Evolutionary conservation across 2,113 vertebrate genomes (phyloP).

Genomic region (Sialia sialis): DNA sequence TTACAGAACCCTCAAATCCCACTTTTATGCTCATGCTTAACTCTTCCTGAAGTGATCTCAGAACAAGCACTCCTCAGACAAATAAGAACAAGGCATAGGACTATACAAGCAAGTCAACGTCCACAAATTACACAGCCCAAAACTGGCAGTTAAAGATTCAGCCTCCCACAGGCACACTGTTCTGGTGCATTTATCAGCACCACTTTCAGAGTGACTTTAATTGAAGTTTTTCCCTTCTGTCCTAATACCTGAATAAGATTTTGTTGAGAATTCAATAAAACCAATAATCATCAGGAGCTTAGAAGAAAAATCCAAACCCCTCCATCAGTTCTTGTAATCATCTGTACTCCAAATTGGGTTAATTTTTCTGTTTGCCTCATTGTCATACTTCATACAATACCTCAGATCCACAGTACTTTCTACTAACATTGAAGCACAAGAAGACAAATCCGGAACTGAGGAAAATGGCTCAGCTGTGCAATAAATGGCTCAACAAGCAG

Average conservation of each 20-base stretch:
- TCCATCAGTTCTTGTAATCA: background rate
- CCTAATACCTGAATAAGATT: background rate
- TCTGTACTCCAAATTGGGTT: background rate
- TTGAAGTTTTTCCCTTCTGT: background rate
- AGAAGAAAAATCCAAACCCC: background rate
- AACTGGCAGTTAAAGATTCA: background rate
- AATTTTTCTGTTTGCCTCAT: background rate
- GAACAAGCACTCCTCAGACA: background rate
- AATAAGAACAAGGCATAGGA: background rate
- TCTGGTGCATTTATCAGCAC: background rate
- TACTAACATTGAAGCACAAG: background rate
- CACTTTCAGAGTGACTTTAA: background rate
- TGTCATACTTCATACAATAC: background rate
- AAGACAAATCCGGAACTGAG: background rate
- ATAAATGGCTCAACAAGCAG: background rate
- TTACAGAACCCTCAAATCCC: background rate
- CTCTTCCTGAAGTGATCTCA: background rate
- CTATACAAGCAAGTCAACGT: background rate
- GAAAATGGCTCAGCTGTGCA: background rate
- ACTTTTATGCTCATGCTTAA: background rate
- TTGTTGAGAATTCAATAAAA: background rate
- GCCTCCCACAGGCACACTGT: background rate
- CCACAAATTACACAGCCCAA: background rate
- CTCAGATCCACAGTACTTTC: background rate
- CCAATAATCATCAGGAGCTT: background rate